Evolutionary conservation across 2,888 invertebrate species (phyloP).

Genomic region (Ophion slaviceki): DNA sequence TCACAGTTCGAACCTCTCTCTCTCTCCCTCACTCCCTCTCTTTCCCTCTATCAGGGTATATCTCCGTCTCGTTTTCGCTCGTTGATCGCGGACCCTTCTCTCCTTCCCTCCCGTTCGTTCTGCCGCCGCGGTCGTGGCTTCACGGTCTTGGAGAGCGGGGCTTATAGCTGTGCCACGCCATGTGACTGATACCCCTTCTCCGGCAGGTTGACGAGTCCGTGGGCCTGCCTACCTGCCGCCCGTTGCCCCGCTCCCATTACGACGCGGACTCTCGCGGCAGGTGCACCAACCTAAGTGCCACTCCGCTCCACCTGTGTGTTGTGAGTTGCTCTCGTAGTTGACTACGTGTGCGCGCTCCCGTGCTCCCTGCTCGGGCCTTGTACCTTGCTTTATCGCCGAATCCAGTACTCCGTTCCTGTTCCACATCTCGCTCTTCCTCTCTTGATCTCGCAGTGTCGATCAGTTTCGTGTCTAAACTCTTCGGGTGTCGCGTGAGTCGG

Average conservation of each 20-base stretch:
- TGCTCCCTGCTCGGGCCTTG: conserved; percentile 56
- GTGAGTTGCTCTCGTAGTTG: conserved; percentile 56
- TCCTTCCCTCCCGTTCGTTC: conserved; percentile 38
- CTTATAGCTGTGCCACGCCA: conserved; percentile 77
- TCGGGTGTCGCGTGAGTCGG: conserved; percentile 33
- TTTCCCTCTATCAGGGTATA: conserved; percentile 49
- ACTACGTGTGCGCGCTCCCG: conserved; percentile 59
- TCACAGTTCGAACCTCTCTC: conserved; percentile 60
- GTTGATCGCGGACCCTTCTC: conserved; percentile 10
- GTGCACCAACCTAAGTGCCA: conserved; percentile 82
- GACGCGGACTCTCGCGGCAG: conserved; percentile 84
- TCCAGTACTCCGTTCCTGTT: conserved; percentile 9
- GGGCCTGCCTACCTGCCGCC: conserved; percentile 83
- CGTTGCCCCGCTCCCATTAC: conserved; percentile 83
- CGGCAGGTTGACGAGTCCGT: conserved; percentile 79
- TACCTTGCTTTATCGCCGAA: conserved; percentile 26
- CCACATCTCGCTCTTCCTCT: neutral
- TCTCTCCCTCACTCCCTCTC: conserved; percentile 53
- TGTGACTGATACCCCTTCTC: conserved; percentile 83
- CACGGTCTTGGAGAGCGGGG: conserved; percentile 51
- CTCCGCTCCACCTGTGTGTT: conserved; percentile 76
- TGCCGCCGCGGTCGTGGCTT: conserved; percentile 50
- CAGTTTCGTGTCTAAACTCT: conserved; percentile 34
- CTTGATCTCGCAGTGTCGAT: conserved; percentile 17
- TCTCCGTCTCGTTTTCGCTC: conserved; percentile 24